Evolutionary conservation across 2,113 vertebrate genomes (phyloP), one percentile per base, ranked within the genome.

Genomic region (Pipa parva): DNA sequence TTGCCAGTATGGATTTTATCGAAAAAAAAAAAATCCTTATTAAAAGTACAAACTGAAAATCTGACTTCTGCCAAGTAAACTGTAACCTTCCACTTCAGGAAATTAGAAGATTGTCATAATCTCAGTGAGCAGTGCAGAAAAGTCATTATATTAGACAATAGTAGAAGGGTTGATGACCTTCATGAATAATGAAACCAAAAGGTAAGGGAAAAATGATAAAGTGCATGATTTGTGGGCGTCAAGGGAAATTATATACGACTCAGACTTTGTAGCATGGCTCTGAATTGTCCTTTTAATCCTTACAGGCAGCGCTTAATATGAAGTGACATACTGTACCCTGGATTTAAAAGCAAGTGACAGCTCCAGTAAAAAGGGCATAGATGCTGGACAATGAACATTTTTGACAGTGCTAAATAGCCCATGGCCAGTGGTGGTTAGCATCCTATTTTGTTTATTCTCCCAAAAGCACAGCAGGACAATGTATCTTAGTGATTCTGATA

Each of bases 181-280:
- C 24, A 45, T 64, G 37, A 64, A 56, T 64, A 56, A 64, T 42
- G 36, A 56, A 64, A 45, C 50, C 39, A 45, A 21, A 56, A 56
- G 36, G 36, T 45, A 64, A 56, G 51, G 36, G 46, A 49, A 56
- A 56, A 56, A 54, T 37, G 29, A 42, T 54, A 56, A 56, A 51
- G 46, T 29, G 28, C 33, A 42, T 56, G 63, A 56, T 22, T 56
- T 56, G 51, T 45, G 50, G 36, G 63, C 11, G 26, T 52, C 63
- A 56, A 26, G 51, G 63, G 51, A 64, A 64, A 56, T 64, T 45
- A 56, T 29, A 42, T 25, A 45, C 63, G 29, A 45, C 46, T 21
- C 51, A 37, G 56, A 56, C 55, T 36, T 64, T 64, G 9, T 51
- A 22, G 13, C 26, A 13, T 22, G 63, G 5, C 36, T 54, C 36